These are phyloP conservation scores for Actinernus sp. DNA, from an alignment of 92 coral and sea anemone species.

Conservation along the genomic window DNA sequence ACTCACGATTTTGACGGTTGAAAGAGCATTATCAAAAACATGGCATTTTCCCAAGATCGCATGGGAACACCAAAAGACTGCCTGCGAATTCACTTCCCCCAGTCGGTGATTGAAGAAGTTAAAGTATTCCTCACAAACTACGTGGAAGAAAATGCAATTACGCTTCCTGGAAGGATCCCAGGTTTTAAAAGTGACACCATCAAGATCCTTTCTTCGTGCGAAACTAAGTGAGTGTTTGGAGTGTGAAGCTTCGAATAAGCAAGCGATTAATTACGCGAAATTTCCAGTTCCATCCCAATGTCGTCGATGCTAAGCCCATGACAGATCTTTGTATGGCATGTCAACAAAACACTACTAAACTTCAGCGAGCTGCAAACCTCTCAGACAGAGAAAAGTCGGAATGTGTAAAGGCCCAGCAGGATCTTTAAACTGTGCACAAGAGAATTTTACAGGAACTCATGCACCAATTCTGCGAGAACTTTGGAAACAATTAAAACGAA, in stretches of 20 bases:
- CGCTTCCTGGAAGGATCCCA: slow-evolving; percentile 45
- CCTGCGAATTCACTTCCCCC: slow-evolving; percentile 17
- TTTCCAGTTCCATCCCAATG: not conserved
- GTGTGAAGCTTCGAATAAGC: no score
- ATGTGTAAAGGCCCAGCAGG: not conserved
- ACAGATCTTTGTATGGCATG: slow-evolving; percentile 1
- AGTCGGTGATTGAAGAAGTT: slow-evolving; percentile 17
- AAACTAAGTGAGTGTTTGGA: slow-evolving; percentile 39
- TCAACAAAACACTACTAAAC: not conserved
- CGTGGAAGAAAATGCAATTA: slow-evolving; percentile 31
- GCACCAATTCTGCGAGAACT: no score
- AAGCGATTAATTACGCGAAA: no score
- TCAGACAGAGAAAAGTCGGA: not conserved
- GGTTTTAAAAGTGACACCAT: slow-evolving; percentile 33
- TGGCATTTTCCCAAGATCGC: slow-evolving; percentile 19
- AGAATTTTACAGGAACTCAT: no score
- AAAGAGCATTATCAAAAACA: slow-evolving; percentile 47
- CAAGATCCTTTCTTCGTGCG: slow-evolving; percentile 26
- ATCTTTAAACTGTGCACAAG: not conserved
- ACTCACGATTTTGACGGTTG: slow-evolving; percentile 48
- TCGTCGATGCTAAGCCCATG: not conserved
- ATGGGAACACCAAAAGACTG: slow-evolving; percentile 30
- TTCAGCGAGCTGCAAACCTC: not conserved
- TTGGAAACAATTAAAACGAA: no score
- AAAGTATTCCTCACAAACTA: slow-evolving; percentile 24